Evolutionary conservation across 2,888 invertebrate species (phyloP), one percentile per base, ranked within the genome.

Genomic region (Odontocerum albicorne): DNA sequence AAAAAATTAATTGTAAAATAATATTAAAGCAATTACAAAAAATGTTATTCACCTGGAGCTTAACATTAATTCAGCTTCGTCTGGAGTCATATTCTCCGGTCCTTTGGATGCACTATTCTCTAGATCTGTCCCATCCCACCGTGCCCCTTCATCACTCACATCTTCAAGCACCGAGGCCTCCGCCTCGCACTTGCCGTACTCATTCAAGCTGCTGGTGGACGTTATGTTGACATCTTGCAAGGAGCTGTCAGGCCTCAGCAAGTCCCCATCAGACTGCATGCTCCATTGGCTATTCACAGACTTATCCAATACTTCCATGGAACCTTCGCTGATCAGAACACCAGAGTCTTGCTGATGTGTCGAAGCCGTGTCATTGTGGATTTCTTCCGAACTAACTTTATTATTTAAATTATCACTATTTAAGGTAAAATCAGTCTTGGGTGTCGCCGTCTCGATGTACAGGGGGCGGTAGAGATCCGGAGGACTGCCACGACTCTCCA

Each of bases 21-120:
- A n/a, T n/a, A n/a, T n/a, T n/a, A n/a, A n/a, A n/a, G n/a, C n/a
- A n/a, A n/a, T n/a, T n/a, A n/a, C n/a, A n/a, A n/a, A n/a, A n/a
- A n/a, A n/a, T n/a, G n/a, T n/a, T n/a, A n/a, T n/a, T n/a, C 72
- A 91, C 92, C 90, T 89, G 66, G 88, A 85, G 73, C 92, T 92
- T 66, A 93, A 82, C 68, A 93, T 77, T 74, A 88, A 86, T 71
- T 92, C 91, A 10, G 92, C 92, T 72, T 93, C 93, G 67, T 90
- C 90, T 49, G 91, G 87, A 62, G 92, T 92, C 92, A 88, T 88
- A 69, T 71, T 81, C 73, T 70, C 81, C 63, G 70, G 79, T 68
- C 32, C 66, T 65, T 68, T 71, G 49, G 62, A 65, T 59, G 69
- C 70, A 63, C 67, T 68, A 66, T 67, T 65, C 54, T 67, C 66